Evolutionary conservation across 2,888 invertebrate genomes (phyloP), one percentile per base, ranked within the genome.

Genomic region (Isoperla grammatica): DNA sequence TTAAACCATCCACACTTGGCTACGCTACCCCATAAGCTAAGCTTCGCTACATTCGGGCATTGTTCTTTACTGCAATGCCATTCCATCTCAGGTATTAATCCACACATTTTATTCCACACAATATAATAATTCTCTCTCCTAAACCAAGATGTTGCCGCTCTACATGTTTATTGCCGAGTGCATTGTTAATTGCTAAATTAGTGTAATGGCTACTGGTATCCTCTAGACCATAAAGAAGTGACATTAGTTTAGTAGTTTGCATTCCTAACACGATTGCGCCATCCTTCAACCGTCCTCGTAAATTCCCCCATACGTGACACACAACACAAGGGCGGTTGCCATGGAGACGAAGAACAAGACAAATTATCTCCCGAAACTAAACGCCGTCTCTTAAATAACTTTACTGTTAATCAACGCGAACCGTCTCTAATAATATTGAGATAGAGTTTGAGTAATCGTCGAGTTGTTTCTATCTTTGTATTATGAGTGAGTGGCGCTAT

Each of bases 261-360:
- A 53, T 53, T 53, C 53, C 53, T 37, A 39, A 39, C 53, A 53
- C 53, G 53, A 53, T 53, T 53, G 53, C 53, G 35, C 15, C 37
- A 37, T 39, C 53, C 37, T 53, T 39, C 37, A 53, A 17, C 9
- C 6, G 19, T 13, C 3, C 53, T 53, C 53, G 53, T 53, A 53
- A 53, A 53, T 53, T 39, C 37, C 39, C 29, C 29, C 8, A 29
- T 8, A 29, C 29, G 29, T 29, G 29, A 29, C 29, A 29, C 8
- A 8, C 29, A 29, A 29, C 5, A 29, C n/a, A n/a, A n/a, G n/a
- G 29, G 29, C 29, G 29, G 29, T 29, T 29, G 29, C 29, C 29
- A 29, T 29, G 29, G 29, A 29, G 4, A 29, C 29, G 4, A 29
- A 29, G 29, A 29, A 15, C 29, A 53, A 53, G 53, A 53, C 53